These are phyloP conservation scores for Heterodera filipjevi DNA, from an alignment of 2,888 invertebrate genomes.

Conservation along the genomic window DNA sequence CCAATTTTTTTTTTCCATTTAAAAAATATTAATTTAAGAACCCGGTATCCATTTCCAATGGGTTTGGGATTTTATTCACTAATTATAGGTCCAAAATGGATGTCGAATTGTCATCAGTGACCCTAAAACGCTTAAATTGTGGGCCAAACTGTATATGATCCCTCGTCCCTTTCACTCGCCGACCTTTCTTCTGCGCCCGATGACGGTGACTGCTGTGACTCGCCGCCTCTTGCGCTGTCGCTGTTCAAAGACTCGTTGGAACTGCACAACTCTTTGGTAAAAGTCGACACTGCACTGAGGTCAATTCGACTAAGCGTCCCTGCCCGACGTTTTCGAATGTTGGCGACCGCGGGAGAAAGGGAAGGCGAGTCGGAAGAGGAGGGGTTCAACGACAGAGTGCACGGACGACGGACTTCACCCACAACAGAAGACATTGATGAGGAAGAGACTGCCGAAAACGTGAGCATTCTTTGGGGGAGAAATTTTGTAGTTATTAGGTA, in stretches of 20 bases:
- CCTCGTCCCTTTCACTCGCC: too few relatives aligned
- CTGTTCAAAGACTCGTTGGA: constrained; percentile 23
- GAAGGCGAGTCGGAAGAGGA: neutral
- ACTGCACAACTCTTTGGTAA: constrained; percentile 13
- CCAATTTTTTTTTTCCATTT: too few relatives aligned
- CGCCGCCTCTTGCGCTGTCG: neutral
- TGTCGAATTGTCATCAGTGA: too few relatives aligned
- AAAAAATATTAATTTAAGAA: too few relatives aligned
- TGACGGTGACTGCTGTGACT: neutral
- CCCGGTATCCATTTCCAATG: too few relatives aligned
- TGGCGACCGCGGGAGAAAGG: neutral
- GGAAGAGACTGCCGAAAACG: neutral
- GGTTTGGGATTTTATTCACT: too few relatives aligned
- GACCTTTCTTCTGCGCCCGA: neutral
- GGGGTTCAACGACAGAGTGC: neutral
- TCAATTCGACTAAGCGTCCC: constrained; percentile 20
- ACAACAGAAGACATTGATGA: neutral
- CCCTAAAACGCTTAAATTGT: too few relatives aligned
- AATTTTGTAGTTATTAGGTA: too few relatives aligned
- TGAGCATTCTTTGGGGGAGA: neutral
- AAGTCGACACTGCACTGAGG: neutral
- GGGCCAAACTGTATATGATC: too few relatives aligned
- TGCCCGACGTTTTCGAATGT: constrained; percentile 21
- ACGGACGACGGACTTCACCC: neutral
- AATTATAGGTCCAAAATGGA: too few relatives aligned